These are phyloP conservation scores for Heliconius himera DNA, from an alignment of 1,140 invertebrate genomes.

Conservation along the genomic window DNA sequence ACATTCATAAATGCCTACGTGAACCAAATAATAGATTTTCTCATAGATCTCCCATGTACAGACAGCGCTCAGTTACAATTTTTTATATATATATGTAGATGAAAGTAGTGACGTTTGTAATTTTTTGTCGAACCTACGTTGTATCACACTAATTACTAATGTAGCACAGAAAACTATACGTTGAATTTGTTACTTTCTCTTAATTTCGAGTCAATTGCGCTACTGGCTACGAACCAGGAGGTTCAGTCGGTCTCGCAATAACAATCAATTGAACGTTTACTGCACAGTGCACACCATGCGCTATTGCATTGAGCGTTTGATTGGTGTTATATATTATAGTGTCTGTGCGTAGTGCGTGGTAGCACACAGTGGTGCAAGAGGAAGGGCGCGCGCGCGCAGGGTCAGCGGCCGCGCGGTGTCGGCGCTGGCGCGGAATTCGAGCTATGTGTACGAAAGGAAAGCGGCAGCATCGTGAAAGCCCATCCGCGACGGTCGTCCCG, in stretches of 20 bases:
- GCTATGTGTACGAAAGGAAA: conserved; percentile 81
- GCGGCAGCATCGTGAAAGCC: conserved; percentile 79
- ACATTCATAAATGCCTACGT: too few relatives aligned
- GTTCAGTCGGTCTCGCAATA: neutral
- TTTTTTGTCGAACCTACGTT: too few relatives aligned
- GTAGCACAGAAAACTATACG: neutral
- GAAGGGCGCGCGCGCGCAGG: conserved; percentile 74
- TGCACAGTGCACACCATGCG: conserved; percentile 16
- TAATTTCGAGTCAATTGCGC: neutral
- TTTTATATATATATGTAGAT: neutral
- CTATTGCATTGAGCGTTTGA: conserved; percentile 10
- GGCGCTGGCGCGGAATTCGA: conserved; percentile 75
- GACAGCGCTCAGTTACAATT: neutral
- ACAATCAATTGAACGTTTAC: neutral
- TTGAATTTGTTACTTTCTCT: conserved; percentile 13
- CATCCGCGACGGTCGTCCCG: conserved; percentile 57
- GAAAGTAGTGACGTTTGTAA: neutral
- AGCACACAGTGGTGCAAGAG: conserved; percentile 57
- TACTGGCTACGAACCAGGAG: neutral
- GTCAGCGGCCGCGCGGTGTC: conserved; percentile 76
- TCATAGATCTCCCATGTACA: too few relatives aligned
- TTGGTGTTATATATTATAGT: conserved; percentile 24
- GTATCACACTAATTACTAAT: conserved; percentile 7
- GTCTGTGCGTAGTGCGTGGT: conserved; percentile 24
- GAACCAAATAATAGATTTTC: too few relatives aligned